Evolutionary conservation across 1,140 invertebrate species (phyloP), one percentile per base, ranked within the genome.

Genomic region (Drosophila ohnishii): DNA sequence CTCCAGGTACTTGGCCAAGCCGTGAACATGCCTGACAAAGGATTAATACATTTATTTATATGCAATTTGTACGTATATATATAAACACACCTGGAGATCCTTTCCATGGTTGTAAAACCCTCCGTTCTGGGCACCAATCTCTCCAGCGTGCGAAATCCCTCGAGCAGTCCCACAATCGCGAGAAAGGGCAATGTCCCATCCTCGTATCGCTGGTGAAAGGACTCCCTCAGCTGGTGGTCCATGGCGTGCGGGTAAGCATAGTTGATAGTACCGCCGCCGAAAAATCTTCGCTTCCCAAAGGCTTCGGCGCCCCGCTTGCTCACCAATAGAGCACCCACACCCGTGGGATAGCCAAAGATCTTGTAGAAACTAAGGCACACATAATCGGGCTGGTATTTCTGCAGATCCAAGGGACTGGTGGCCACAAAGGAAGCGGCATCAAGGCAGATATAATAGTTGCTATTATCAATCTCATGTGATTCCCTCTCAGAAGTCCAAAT

Each of bases 291-390:
- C 93, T 95, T 97, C 13, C 94, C 90, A 22, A 98, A 92, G 22
- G 94, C 89, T 80, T 93, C 32, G 4, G 93, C 92, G 77, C 95
- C 95, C 2, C 92, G 91, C 84, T 96, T 96, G 78, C 94, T 94
- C 0, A 99, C 95, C 50, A 99, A 82, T 4, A 99, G 91, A 39
- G 97, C 97, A 32, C 98, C 98, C 75, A 96, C 91, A n/a, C 96
- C 98, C 62, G 98, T 99, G 7, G 98, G 98, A 92, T 96, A 99
- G 0, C 98, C 98, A 93, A 99, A 99, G 84, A 99, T 97, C 94
- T 99, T 99, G 92, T 99, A 99, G 93, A 99, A 99, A 2, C 98
- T 99, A 6, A 99, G 39, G 53, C 94, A 95, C 0, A 99, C 94
- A 93, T 99, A 99, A 92, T 99, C 97, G 19, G 97, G 96, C 72